Conservation (phyloP, 2,888 invertebrate species). For the Dendrolimus houi region DNA sequence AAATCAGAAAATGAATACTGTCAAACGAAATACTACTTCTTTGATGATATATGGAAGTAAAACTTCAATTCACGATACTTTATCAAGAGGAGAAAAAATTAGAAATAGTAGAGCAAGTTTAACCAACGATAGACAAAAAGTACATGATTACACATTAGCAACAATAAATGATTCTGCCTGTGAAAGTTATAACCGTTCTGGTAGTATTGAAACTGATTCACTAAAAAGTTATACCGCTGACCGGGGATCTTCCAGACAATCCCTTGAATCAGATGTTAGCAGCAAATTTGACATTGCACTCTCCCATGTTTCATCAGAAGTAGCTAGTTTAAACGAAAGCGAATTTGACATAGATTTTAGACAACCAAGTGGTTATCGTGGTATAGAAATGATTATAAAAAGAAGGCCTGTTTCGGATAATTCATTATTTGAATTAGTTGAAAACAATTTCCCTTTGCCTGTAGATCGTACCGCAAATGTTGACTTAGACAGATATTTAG, state of each 20-base stretch:
- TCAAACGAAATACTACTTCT: slow-evolving; percentile 64
- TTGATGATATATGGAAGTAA: slow-evolving; percentile 70
- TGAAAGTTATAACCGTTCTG: slow-evolving; percentile 48
- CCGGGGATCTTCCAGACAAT: slow-evolving; percentile 61
- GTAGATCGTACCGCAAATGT: slow-evolving; percentile 67
- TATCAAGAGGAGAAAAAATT: slow-evolving; percentile 67
- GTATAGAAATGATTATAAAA: slow-evolving; percentile 79
- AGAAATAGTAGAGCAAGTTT: slow-evolving; percentile 64
- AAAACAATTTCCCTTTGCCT: slow-evolving; percentile 72
- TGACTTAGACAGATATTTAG: slow-evolving; percentile 82
- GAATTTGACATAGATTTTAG: slow-evolving; percentile 75
- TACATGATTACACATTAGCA: slow-evolving; percentile 32
- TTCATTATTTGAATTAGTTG: slow-evolving; percentile 81
- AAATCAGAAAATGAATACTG: slow-evolving; percentile 62
- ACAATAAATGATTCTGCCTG: slow-evolving; percentile 42
- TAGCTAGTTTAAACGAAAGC: slow-evolving; percentile 54
- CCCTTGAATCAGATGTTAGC: slow-evolving; percentile 65
- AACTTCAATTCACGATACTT: slow-evolving; percentile 69
- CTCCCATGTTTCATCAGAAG: slow-evolving; percentile 60
- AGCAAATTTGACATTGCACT: slow-evolving; percentile 66
- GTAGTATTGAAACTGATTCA: slow-evolving; percentile 61
- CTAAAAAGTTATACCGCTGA: slow-evolving; percentile 63
- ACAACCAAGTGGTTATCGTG: slow-evolving; percentile 54
- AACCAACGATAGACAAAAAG: slow-evolving; percentile 46
- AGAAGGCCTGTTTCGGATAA: slow-evolving; percentile 86